A percentile compares a stretch with the other conserved stretches of the same genome.
These are phyloP conservation scores for Bucco capensis DNA, from an alignment of 2,113 vertebrate genomes.

Conservation along the genomic window DNA sequence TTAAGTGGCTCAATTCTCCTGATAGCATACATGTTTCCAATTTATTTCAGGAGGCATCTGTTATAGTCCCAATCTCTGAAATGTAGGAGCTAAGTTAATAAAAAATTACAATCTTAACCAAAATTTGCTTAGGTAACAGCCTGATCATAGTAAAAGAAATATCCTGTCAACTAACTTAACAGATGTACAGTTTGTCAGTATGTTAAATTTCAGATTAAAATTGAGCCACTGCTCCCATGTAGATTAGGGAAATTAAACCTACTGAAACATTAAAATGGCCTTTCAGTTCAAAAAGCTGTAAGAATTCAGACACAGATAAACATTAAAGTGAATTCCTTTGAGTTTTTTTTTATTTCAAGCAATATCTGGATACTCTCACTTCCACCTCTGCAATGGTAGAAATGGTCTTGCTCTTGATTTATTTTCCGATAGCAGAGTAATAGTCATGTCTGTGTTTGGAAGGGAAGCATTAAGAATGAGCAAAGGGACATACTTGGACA, in stretches of 20 bases:
- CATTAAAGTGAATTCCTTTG: background rate
- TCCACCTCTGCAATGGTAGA: background rate
- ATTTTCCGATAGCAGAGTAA: background rate
- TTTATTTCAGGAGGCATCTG: background rate
- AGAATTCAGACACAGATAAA: background rate
- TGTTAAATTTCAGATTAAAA: background rate
- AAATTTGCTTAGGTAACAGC: background rate
- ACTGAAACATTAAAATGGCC: background rate
- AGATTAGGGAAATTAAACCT: background rate
- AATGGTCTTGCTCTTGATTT: background rate
- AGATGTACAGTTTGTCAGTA: background rate
- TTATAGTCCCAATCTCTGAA: background rate
- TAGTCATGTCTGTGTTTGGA: background rate
- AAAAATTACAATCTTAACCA: background rate
- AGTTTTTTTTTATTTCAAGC: background rate
- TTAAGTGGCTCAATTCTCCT: background rate
- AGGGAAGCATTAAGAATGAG: background rate
- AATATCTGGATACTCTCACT: background rate
- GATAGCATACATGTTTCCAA: background rate
- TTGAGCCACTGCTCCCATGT: background rate
- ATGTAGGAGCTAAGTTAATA: background rate
- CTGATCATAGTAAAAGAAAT: background rate
- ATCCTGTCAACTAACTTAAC: background rate
- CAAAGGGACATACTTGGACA: background rate
- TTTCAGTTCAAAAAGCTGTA: background rate